Evolutionary conservation across 2,113 vertebrate genomes (phyloP), one percentile per base, ranked within the genome.

Genomic region (Tragelaphus scriptus): DNA sequence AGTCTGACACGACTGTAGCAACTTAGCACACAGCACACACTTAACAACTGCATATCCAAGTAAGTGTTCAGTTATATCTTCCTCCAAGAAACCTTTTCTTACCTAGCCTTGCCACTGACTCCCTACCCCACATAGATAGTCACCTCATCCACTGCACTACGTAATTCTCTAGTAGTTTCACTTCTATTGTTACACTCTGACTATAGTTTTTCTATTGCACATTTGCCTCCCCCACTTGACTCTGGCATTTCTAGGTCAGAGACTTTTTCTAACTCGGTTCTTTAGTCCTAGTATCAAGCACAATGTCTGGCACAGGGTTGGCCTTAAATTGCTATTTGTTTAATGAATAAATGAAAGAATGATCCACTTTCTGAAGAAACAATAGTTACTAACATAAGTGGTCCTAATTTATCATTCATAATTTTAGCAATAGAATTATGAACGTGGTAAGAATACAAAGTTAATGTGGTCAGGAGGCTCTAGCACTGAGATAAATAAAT

Each of bases 261-360:
- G 40, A 88, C 16, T 88, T 36, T 40, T n/a, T 58, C 21, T 49
- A 36, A 47, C n/a, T 56, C 51, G 19, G 4, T 85, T 88, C 79
- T 94, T 49, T 88, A 81, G 81, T 85, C 21, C 9, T 81, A 86
- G 9, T 51, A 55, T 51, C 55, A 94, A 47, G 40, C 36, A 96
- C 80, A 87, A 84, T 6, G 7, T 65, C 30, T 90, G 49, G 55
- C 14, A 63, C 36, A 90, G 26, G 77, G 32, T 32, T 77, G 55
- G 14, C 44, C 47, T 87, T 92, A 36, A 56, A 87, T 32, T 49
- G 36, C 17, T 90, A 21, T 88, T 40, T 80, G 13, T 91, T 94
- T 28, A 85, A 65, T 94, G 47, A 91, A 32, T 89, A 8, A 91
- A 88, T 65, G 12, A 92, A 95, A 81, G 68, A 85, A 40, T 80